Base-by-base conservation (phyloP, 2,113 vertebrate genomes). In the Pavo muticus region DNA sequence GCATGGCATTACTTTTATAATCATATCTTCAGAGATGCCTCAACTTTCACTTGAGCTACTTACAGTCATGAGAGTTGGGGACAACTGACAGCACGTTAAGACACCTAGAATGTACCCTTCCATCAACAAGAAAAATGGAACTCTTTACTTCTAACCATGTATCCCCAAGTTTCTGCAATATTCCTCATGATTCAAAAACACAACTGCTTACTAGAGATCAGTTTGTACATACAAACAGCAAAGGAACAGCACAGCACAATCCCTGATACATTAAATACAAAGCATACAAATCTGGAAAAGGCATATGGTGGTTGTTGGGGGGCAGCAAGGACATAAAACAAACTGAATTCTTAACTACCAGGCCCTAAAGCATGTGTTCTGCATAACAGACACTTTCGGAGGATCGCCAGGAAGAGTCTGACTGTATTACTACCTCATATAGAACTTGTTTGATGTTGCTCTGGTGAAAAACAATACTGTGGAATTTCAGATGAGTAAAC, bases 401-500 rank as follows among this genome's bases (percentile, higher is more conserved):
- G 91, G 95, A 87, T 94, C 91, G 93, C 77, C 6, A 47, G 9
- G 67, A 93, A 59, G 29, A 95, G 73, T 35, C 93, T 80, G 76
- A 83, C 76, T 77, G 64, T 60, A 82, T 83, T 80, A 91, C 73
- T 83, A 2, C 11, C 67, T 87, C 84, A 52, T 52, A 84, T 39
- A 85, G 80, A 96, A 89, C 78, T 93, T 91, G 80, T 35, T 87
- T 87, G 87, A 23, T 13, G 18, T 18, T 8, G 29, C 91, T 76
- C 74, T 92, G 39, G 57, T 94, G 81, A 95, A 91, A 72, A 92
- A 90, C 48, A 72, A 88, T 84, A 91, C 7, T 15, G 48, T 81
- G 87, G 85, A 95, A 95, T 95, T 97, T 76, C 40, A 47, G 80
- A 82, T 80, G 78, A 95, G 90, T 87, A 80, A 63, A 40, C 24